These are phyloP conservation scores for Aelia acuminata DNA, from an alignment of 2,888 invertebrate species.

Conservation along the genomic window DNA sequence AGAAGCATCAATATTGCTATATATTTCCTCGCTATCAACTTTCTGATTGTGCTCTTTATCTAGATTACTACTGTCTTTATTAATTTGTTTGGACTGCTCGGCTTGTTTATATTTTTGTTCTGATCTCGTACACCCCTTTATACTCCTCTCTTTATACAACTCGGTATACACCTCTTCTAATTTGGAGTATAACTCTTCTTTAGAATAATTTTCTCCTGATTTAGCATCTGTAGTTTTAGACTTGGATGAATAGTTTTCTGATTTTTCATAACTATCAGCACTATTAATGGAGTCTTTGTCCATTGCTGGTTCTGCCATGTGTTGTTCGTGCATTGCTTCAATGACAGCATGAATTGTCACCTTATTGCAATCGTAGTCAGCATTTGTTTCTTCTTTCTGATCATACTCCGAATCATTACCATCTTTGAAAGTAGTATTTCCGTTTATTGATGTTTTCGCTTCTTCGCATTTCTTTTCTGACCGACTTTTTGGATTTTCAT, in stretches of 20 bases:
- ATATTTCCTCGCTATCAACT: constrained; percentile 18
- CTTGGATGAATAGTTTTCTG: background rate
- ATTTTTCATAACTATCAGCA: constrained; percentile 36
- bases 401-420: constrained; percentile 57
- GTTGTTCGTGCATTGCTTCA: constrained; percentile 56
- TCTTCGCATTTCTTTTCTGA: background rate
- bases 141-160: too few relatives aligned
- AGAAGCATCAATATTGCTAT: background rate
- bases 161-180: constrained; percentile 50
- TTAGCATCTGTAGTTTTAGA: background rate
- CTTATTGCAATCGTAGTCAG: constrained; percentile 52
- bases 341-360: constrained; percentile 53
- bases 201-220: constrained; percentile 33
- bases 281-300: constrained; percentile 57
- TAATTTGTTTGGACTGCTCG: background rate
- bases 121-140: constrained; percentile 54
- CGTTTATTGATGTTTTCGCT: background rate
- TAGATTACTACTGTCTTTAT: background rate
- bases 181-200: constrained; percentile 51
- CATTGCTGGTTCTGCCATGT: constrained; percentile 57
- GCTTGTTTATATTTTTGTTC: constrained; percentile 55
- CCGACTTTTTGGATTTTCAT: background rate
- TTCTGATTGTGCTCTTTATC: background rate
- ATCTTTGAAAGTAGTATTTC: background rate
- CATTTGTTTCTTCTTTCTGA: constrained; percentile 52